Conservation (phyloP, 2,888 invertebrate genomes). For the Tenthredo distinguenda region DNA sequence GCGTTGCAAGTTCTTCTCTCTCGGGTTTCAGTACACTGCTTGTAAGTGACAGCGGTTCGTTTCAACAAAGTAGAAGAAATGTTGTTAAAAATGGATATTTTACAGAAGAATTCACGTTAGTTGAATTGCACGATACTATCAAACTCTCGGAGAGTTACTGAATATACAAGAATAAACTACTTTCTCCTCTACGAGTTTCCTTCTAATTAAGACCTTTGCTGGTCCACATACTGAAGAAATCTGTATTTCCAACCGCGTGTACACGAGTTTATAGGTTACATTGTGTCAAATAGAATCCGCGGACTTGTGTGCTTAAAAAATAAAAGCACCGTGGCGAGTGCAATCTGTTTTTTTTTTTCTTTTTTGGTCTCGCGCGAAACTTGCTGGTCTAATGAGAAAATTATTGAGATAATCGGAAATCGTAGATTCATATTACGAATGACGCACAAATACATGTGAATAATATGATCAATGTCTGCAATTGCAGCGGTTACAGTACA, state of each 20-base stretch:
- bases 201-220: not conserved
- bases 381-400: no score
- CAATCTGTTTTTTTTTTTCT: no score
- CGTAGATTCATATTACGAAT: no score
- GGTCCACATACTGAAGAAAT: not conserved
- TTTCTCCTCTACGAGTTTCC: not conserved
- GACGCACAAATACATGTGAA: not conserved
- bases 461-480: not conserved
- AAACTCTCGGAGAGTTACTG: not conserved
- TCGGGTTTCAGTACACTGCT: not conserved
- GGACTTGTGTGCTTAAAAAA: not conserved
- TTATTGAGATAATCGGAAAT: no score
- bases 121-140: not conserved
- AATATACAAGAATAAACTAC: not conserved
- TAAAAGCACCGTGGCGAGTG: not conserved
- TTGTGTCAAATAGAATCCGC: not conserved
- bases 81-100: not conserved
- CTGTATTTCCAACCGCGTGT: not conserved
- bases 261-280: not conserved
- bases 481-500: conserved; percentile 19
- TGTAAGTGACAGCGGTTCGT: not conserved
- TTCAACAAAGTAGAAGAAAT: not conserved
- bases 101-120: not conserved
- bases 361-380: no score
- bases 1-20: not conserved